Evolutionary conservation across 2,113 vertebrate species (phyloP).

Genomic region (Sceloporus tristichus): DNA sequence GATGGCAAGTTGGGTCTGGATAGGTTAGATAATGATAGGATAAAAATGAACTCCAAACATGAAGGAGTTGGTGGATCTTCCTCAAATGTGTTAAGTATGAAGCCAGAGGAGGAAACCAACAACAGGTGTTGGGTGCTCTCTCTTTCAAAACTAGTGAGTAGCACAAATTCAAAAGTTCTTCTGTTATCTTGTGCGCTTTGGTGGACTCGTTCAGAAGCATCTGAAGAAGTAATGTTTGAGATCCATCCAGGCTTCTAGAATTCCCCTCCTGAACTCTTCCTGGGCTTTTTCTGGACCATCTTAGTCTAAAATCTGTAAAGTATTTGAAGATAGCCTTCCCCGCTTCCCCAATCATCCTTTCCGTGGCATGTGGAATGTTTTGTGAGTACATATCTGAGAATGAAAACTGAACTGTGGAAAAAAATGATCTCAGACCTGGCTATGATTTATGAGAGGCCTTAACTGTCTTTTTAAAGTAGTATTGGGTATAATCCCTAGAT

Average conservation of each 20-base stretch:
- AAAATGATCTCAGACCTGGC: not conserved
- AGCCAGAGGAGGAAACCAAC: not conserved
- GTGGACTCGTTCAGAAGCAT: not conserved
- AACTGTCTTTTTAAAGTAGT: not conserved
- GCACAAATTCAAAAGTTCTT: not conserved
- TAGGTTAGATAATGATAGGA: not conserved
- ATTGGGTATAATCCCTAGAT: not conserved
- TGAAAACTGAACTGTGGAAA: constrained; percentile 2
- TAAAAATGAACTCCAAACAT: not conserved
- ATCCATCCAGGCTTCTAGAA: not conserved
- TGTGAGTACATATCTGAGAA: not conserved
- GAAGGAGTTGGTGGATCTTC: constrained; percentile 22
- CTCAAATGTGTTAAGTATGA: not conserved
- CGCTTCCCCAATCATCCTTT: not conserved
- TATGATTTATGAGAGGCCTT: not conserved
- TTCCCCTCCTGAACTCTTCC: not conserved
- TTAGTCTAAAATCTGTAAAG: constrained; percentile 6
- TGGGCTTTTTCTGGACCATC: not conserved
- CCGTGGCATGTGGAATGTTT: not conserved
- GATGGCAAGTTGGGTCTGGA: accelerated
- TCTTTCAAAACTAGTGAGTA: not conserved
- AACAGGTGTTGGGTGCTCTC: not conserved
- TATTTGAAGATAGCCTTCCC: not conserved
- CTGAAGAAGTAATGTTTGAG: not conserved
- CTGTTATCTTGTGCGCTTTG: not conserved